Conservation (phyloP, 2,888 invertebrate species). For the Acleris holmiana region DNA sequence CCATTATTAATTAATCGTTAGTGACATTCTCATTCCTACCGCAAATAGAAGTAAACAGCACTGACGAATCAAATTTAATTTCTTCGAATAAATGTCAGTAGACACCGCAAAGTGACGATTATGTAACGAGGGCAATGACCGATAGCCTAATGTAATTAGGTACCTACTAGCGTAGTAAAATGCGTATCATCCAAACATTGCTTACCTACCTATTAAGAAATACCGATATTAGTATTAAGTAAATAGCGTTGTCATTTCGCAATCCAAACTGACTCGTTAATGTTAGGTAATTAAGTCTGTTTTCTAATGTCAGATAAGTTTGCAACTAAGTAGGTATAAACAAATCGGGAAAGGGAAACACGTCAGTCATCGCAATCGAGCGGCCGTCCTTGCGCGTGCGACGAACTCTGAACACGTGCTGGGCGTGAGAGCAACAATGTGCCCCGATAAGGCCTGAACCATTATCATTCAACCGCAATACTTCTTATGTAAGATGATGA, state of each 20-base stretch:
- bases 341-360: conserved; percentile 39
- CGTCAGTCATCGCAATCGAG: conserved; percentile 47
- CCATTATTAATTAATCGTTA: no score
- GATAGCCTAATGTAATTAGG: conserved; percentile 47
- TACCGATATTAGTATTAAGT: conserved; percentile 2
- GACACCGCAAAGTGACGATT: conserved; percentile 22
- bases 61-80: conserved; percentile 21
- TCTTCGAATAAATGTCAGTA: conserved; percentile 21
- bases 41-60: no score
- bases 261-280: conserved; percentile 12
- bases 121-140: conserved; percentile 50
- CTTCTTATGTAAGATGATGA: conserved; percentile 70
- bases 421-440: conserved; percentile 43
- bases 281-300: conserved; percentile 9
- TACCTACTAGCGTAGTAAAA: conserved; percentile 41
- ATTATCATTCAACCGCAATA: conserved; percentile 63
- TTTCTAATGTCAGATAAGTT: conserved; percentile 12
- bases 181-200: conserved; percentile 20
- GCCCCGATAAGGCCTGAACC: conserved; percentile 60
- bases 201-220: background rate
- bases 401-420: conserved; percentile 72
- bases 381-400: conserved; percentile 74
- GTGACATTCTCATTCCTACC: no score
- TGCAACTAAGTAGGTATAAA: conserved; percentile 9
- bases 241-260: conserved; percentile 1